Conservation (phyloP, 2,797 vertebrate species). For the Sciaenops ocellatus region DNA sequence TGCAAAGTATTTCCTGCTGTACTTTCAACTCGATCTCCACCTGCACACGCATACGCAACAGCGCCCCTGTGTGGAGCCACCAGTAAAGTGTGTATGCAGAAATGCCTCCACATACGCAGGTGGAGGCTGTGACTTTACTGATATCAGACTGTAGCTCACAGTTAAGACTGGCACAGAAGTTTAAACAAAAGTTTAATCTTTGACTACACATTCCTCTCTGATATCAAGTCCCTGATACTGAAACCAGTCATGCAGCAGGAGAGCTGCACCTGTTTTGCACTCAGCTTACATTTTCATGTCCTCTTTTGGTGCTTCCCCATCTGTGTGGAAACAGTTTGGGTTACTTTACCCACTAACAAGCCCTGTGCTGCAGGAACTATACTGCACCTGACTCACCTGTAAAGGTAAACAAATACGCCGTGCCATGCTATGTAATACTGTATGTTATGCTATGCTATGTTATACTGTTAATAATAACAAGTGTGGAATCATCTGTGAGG, state of each 20-base stretch:
- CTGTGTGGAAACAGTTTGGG: not conserved
- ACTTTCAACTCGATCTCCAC: not conserved
- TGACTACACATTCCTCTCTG: constrained; percentile 26
- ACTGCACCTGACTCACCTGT: constrained; percentile 29
- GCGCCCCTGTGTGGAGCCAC: constrained; percentile 36
- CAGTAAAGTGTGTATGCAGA: not conserved
- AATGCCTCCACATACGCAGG: not conserved
- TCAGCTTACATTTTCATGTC: not conserved
- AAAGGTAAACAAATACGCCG: not conserved
- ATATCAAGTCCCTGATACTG: not conserved
- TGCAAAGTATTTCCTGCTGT: not conserved
- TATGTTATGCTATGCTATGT: not conserved
- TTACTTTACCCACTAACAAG: not conserved
- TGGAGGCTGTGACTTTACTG: not conserved
- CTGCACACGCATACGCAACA: not conserved
- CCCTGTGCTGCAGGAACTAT: not conserved
- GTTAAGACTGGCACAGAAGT: not conserved
- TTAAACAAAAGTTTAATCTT: constrained; percentile 31
- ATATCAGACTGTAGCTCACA: not conserved
- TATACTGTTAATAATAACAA: not conserved
- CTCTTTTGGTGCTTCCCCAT: too few relatives aligned
- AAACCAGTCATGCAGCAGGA: not conserved
- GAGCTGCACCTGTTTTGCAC: constrained; percentile 7
- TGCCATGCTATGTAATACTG: not conserved
- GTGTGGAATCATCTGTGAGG: not conserved